A percentile compares a stretch with the other conserved stretches of the same genome.
Evolutionary conservation across 2,113 vertebrate genomes (phyloP).

Genomic region (Gallinago jamesoni): DNA sequence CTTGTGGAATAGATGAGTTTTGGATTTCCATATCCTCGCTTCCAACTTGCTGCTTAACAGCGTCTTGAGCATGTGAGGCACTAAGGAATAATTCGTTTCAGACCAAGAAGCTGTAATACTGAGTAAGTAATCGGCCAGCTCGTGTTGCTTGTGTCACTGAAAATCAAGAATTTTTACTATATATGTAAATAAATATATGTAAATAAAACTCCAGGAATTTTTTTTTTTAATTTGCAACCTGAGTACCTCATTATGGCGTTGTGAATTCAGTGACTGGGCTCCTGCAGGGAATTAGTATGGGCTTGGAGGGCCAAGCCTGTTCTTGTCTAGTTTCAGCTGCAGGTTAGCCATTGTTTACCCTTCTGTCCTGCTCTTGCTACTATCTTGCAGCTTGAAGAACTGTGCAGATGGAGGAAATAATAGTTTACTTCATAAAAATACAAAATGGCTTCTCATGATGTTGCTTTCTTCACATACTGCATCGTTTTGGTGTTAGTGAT

Average conservation of each 20-base stretch:
- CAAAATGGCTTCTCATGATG: neutral
- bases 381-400: neutral
- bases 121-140: neutral
- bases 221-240: neutral
- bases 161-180: neutral
- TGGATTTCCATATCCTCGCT: neutral
- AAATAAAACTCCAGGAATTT: neutral
- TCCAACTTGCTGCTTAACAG: neutral
- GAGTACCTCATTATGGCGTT: fast-evolving
- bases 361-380: neutral
- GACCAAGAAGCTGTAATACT: neutral
- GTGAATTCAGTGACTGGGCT: neutral
- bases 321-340: neutral
- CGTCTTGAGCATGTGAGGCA: neutral
- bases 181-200: neutral
- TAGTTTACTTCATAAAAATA: neutral
- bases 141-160: neutral
- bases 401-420: neutral
- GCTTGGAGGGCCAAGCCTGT: neutral
- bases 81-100: neutral
- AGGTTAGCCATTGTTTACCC: neutral
- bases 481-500: neutral
- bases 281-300: neutral
- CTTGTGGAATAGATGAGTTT: neutral
- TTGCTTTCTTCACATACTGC: neutral